Percentiles rank a stretch among this genome's conserved stretches.
phyloP scores from a whole-genome alignment of 2,113 vertebrate genomes.

The Siniperca knerii region DNA sequence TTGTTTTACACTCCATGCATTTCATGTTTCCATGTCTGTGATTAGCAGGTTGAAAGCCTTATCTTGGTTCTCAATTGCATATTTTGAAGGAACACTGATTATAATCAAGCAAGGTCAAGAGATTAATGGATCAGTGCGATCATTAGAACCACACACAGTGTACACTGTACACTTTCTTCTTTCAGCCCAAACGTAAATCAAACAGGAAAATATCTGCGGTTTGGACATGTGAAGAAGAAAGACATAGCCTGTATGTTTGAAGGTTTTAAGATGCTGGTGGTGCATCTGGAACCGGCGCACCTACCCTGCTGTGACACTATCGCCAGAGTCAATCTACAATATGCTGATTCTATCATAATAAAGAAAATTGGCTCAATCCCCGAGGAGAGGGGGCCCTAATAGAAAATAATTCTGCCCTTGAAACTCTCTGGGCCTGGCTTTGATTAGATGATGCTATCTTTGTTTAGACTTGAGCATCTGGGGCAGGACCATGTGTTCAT shows the following conservation, averaged over 20 bases:
- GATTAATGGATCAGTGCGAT: constrained; percentile 51
- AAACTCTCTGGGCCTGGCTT: constrained; percentile 86
- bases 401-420: constrained; percentile 92
- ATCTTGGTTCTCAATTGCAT: constrained; percentile 47
- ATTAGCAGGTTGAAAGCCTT: constrained; percentile 23
- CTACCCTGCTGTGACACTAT: constrained; percentile 86
- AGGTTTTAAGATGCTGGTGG: constrained; percentile 82
- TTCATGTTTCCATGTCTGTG: constrained; percentile 1
- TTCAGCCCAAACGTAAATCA: background rate
- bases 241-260: constrained; percentile 3
- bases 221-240: constrained; percentile 7
- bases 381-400: constrained; percentile 86
- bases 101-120: constrained; percentile 55
- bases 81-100: constrained; percentile 53
- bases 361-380: constrained; percentile 93
- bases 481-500: constrained; percentile 82
- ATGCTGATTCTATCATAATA: constrained; percentile 94
- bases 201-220: constrained; percentile 20
- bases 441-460: constrained; percentile 92
- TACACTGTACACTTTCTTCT: background rate
- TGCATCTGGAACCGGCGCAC: constrained; percentile 70
- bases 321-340: constrained; percentile 88
- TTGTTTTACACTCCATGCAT: constrained; percentile 3
- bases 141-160: constrained; percentile 23
- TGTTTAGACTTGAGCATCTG: constrained; percentile 85